Evolutionary conservation across 2,888 invertebrate genomes (phyloP), one percentile per base, ranked within the genome.

Genomic region (Pomacea canaliculata): DNA sequence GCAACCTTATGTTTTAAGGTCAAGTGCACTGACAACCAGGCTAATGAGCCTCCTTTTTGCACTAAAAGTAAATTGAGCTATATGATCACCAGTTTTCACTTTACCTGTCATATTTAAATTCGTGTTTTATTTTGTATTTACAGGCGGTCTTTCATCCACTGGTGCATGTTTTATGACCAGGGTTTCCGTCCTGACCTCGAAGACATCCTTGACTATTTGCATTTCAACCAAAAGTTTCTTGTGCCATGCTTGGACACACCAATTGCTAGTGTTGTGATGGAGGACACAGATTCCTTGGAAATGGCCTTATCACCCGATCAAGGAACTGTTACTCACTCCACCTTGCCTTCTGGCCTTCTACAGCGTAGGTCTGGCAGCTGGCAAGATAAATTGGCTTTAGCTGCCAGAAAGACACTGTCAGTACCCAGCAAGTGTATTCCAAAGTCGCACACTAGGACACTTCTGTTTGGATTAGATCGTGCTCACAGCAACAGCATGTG

Each of bases 161-260:
- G 94, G 51, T 97, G 97, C 90, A 96, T 97, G 96, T 93, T 93
- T 81, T 92, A 92, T 78, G 94, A 95, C 75, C 92, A 93, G 56
- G 93, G 93, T 79, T 93, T 93, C 84, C 93, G 97, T 37, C 96
- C 96, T 7, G 92, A 93, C 4, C 95, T 96, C 0, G 93, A 94
- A 0, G 95, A 95, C 91, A 94, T 97, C 78, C 95, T 95, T 1
- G 96, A 96, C 79, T 94, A 94, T 87, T 92, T 97, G 78, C 95
- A 94, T 5, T 94, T 94, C 85, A 94, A 94, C 89, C 95, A 95
- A 23, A 93, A 94, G 9, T 93, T 97, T 75, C 92, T 97, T 71
- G 91, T 94, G 46, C 96, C 97, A 0, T 95, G 95, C 86, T 92
- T 96, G 62, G 96, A 96, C 73, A 85, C 96, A 94, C 71, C 92